These are phyloP conservation scores for Polyommatus icarus DNA, from an alignment of 2,888 invertebrate genomes.

Conservation along the genomic window DNA sequence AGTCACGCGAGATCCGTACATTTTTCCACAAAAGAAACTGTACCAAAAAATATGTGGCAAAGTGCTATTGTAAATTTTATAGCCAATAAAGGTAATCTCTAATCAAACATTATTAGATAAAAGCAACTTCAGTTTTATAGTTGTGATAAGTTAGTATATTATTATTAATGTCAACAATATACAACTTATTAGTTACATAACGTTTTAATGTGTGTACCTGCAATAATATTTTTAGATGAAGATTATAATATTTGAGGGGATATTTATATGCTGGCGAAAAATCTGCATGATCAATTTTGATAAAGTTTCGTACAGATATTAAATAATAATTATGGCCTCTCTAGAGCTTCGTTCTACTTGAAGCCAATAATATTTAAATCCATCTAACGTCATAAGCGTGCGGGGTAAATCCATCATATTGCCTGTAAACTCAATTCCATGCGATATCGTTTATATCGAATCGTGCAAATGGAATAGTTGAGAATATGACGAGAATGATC, in stretches of 20 bases:
- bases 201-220: no score
- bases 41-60: background rate
- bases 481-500: background rate
- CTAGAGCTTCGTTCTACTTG: background rate
- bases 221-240: no score
- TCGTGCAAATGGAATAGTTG: slow-evolving; percentile 2
- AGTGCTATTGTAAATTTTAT: background rate
- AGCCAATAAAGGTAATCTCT: background rate
- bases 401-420: slow-evolving; percentile 22
- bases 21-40: no score
- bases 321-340: no score
- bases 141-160: no score
- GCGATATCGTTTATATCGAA: slow-evolving; percentile 31
- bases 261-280: no score
- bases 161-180: no score
- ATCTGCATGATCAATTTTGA: no score
- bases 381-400: background rate
- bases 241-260: no score
- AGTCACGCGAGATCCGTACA: no score
- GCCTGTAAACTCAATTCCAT: slow-evolving; percentile 32
- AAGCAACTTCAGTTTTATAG: background rate
- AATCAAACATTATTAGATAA: background rate
- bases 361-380: slow-evolving; percentile 8
- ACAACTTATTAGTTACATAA: no score
- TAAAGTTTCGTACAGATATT: no score